Conservation (phyloP, 2,113 vertebrate species). For the Grus americana region DNA sequence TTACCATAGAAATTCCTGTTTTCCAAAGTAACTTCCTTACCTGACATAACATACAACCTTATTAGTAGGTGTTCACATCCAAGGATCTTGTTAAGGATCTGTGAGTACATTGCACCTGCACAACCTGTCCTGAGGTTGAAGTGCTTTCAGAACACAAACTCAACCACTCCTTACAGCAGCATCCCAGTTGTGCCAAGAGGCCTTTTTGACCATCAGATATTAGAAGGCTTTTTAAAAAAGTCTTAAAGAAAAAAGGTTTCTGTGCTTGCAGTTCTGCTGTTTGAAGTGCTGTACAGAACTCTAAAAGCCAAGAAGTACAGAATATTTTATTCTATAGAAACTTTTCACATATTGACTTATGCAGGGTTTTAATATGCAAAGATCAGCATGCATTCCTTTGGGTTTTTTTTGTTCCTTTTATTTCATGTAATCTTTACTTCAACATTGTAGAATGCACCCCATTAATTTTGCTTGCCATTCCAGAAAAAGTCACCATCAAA, state of each 20-base stretch:
- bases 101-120: fast-evolving
- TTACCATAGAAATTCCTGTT: not conserved
- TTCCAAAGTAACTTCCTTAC: not conserved
- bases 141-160: not conserved
- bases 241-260: not conserved
- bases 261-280: not conserved
- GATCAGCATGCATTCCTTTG: not conserved
- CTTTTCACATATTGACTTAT: not conserved
- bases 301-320: not conserved
- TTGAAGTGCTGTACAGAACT: not conserved
- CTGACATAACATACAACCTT: not conserved
- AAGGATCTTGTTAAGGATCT: not conserved
- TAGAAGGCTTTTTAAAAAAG: not conserved
- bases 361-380: not conserved
- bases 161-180: not conserved
- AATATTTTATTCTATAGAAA: not conserved
- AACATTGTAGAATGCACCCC: not conserved
- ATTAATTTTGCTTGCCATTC: not conserved
- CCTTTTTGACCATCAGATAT: too few species aligned
- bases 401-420: not conserved
- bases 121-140: not conserved
- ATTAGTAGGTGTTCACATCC: not conserved
- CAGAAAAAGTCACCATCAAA: not conserved
- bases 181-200: not conserved
- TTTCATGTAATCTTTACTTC: not conserved